Conservation (phyloP, 2,888 invertebrate genomes). For the Melolontha melolontha region DNA sequence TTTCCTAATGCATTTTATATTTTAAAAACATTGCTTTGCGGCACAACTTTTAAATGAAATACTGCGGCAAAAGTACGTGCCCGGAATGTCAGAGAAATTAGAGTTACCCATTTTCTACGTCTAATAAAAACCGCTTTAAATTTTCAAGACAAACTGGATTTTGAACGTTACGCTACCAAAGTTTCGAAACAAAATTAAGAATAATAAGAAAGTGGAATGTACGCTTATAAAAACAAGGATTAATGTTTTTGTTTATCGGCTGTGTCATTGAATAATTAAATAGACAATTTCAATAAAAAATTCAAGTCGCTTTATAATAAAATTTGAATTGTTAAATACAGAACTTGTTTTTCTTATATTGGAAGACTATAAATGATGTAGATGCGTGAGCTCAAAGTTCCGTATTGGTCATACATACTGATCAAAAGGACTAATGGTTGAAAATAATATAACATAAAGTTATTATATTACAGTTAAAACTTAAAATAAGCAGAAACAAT, state of each 20-base stretch:
- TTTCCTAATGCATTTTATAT: neutral
- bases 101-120: conserved; percentile 6
- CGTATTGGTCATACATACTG: too few relatives aligned
- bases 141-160: conserved; percentile 11
- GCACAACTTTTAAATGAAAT: conserved; percentile 23
- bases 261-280: conserved; percentile 16
- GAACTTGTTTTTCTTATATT: too few relatives aligned
- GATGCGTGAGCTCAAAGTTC: too few relatives aligned
- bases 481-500: too few relatives aligned
- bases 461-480: too few relatives aligned
- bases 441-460: too few relatives aligned
- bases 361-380: too few relatives aligned
- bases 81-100: conserved; percentile 9
- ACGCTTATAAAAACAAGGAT: neutral
- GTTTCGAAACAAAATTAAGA: conserved; percentile 10
- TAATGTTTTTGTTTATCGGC: conserved; percentile 19
- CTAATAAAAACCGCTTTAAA: conserved; percentile 22
- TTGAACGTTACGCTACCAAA: conserved; percentile 3
- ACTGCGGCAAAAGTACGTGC: conserved; percentile 23
- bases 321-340: too few relatives aligned
- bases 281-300: neutral
- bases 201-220: conserved; percentile 1
- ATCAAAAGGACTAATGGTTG: too few relatives aligned
- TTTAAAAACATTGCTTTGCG: conserved; percentile 10
- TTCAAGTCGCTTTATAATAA: neutral